Base-by-base conservation (phyloP, 2,797 vertebrate genomes). In the Luscinia luscinia region DNA sequence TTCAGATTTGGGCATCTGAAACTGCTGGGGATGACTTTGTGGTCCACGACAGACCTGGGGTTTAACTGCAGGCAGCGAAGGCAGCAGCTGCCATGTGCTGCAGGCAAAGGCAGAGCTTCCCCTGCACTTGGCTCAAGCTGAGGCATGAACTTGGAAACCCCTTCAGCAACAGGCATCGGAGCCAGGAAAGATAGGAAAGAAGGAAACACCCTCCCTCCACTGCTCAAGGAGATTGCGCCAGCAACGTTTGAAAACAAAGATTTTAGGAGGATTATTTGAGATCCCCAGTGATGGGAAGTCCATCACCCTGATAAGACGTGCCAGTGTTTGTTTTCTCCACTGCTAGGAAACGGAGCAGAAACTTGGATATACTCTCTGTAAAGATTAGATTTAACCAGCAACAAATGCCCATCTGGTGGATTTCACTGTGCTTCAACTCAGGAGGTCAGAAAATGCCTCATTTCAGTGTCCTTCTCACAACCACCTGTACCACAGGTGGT, bases 241-340 rank as follows among this genome's bases (percentile, higher is more conserved):
- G 77, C 36, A 62, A 11, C 0, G 0, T 45, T 40, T 3, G 26
- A 73, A 90, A 89, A 81, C 40, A 32, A 4, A 27, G n/a, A 48
- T 87, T 93, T 94, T 52, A 63, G 70, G 43, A 41, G 43, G 67
- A 64, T 82, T 93, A 30, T 72, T 90, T 92, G 62, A 84, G 84
- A 84, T 88, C n/a, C 40, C 16, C 0, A 86, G 62, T 78, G 88
- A 68, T 72, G 66, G 69, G 83, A 93, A 90, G 77, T 86, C 62
- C 54, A 40, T 81, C 83, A 19, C 10, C 11, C 55, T 66, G 62
- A 59, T 92, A 91, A 94, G 52, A 41, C 4, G 0, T 89, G 75
- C 75, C 75, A 87, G 57, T 46, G 46, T 92, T 95, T 96, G 89
- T 87, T 94, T 92, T 89, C 26, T 74, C 78, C 26, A 32, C 82